Percentiles rank a stretch among this genome's conserved stretches.
phyloP scores from a whole-genome alignment of 2,888 invertebrate genomes.

The Phengaris alcon region DNA sequence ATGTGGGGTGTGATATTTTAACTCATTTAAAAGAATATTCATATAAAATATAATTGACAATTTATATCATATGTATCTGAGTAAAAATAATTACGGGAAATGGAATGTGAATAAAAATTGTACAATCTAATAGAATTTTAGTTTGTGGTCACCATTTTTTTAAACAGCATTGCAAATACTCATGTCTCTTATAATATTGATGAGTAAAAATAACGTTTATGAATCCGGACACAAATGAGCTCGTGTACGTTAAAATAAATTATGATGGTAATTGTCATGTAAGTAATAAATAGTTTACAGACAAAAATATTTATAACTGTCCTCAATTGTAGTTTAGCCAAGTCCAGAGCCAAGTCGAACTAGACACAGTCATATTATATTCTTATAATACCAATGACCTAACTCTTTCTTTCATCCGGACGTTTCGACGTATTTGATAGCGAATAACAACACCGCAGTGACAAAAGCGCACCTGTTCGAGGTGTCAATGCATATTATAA shows the following conservation, averaged over 20 bases:
- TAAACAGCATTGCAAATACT: too few relatives aligned
- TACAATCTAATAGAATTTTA: too few relatives aligned
- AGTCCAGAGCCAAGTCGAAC: not conserved
- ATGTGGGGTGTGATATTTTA: too few relatives aligned
- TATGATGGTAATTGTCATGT: not conserved
- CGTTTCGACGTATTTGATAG: not conserved
- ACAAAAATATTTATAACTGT: not conserved
- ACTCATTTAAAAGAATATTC: too few relatives aligned
- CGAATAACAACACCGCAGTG: not conserved
- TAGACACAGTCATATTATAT: not conserved
- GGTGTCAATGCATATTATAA: not conserved
- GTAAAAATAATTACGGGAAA: too few relatives aligned
- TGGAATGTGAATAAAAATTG: too few relatives aligned
- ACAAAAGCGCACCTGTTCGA: not conserved
- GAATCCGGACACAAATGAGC: too few relatives aligned
- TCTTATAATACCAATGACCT: not conserved
- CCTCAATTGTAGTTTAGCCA: not conserved
- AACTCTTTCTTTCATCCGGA: conserved; percentile 6
- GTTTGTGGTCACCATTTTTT: too few relatives aligned
- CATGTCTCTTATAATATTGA: too few relatives aligned
- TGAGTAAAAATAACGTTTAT: too few relatives aligned
- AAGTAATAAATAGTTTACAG: not conserved
- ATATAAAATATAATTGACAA: too few relatives aligned
- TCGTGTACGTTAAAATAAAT: conserved; percentile 1
- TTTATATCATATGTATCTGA: too few relatives aligned